Percentiles rank a stretch among this genome's conserved stretches.
Evolutionary conservation across 1,140 invertebrate genomes (phyloP).

Genomic region (Euglossa dilemma): DNA sequence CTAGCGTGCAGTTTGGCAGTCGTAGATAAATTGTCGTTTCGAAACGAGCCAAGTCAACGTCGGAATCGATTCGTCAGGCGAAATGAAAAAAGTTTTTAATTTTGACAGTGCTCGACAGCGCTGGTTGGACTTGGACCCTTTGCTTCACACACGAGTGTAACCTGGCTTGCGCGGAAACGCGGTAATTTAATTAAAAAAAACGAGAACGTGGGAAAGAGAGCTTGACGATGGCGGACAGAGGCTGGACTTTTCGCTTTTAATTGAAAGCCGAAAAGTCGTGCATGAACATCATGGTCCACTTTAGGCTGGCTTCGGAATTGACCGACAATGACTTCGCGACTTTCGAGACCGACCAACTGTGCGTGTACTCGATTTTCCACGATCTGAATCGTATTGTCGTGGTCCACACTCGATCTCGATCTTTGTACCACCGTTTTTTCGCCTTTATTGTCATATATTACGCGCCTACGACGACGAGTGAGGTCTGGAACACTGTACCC

Average conservation of each 20-base stretch:
- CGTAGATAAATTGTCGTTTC: neutral
- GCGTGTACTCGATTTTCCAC: neutral
- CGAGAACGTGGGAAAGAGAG: neutral
- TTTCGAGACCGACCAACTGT: neutral
- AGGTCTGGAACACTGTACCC: neutral
- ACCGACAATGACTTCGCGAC: conserved; percentile 41
- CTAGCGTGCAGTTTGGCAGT: neutral
- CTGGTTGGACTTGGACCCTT: conserved; percentile 11
- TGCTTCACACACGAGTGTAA: neutral
- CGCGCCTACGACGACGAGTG: too few relatives aligned
- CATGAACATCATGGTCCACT: conserved; percentile 24
- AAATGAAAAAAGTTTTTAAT: conserved; percentile 48
- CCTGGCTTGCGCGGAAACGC: neutral
- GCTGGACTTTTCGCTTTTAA: conserved; percentile 57
- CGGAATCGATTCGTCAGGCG: neutral
- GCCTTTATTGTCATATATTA: neutral
- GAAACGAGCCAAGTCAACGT: neutral
- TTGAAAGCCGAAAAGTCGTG: conserved; percentile 61
- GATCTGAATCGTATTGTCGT: neutral
- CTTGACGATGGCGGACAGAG: neutral
- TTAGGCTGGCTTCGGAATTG: conserved; percentile 28
- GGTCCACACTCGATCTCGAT: neutral
- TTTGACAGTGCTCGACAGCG: conserved; percentile 3
- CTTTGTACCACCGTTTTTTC: neutral
- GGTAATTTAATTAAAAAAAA: conserved; percentile 62